Base-by-base conservation (phyloP, 2,888 invertebrate genomes). In the Aricia artaxerxes region DNA sequence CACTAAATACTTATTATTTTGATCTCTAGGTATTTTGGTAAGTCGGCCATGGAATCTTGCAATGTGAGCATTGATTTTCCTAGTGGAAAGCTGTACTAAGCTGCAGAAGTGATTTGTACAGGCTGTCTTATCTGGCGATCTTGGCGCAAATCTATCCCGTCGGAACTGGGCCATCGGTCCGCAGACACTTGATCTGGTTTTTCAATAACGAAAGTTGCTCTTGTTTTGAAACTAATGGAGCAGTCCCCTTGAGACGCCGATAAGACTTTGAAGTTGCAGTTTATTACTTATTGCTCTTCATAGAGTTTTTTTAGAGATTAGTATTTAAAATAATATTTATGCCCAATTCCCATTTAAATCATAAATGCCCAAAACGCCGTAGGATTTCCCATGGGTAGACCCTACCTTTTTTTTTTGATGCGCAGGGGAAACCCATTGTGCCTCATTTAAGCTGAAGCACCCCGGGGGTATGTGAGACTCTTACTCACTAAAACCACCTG, bases 141-240 rank as follows among this genome's bases (percentile, higher is more conserved):
- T 69, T 16, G 35, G 35, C 69, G 35, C 35, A 35, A 69, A 69
- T 69, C 69, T 69, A 69, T 69, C 69, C 16, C 13, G 69, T 5
- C 13, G 35, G 69, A 76, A 76, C 49, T 76, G 53, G 76, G 53
- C 31, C 76, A 76, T 53, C 76, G 76, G 35, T 76, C 31, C 35
- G 53, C 76, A 31, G 57, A 53, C 57, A 57, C 76, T 76, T 76
- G 76, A 76, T 53, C 76, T 57, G 57, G 76, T 76, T 76, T 44
- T 76, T 53, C 53, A 57, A 57, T 76, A 57, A 76, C 35, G 76
- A 76, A 57, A 76, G 57, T 57, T 53, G 31, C 24, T 75, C 53
- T 49, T 75, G 31, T 76, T 76, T 76, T 76, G 16, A 57, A 31
- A 31, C 16, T 31, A 75, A 24, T 75, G 75, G 31, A 75, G 75